A percentile compares a stretch with the other conserved stretches of the same genome.
phyloP scores from a whole-genome alignment of 1,140 invertebrate genomes.

The Anadara kagoshimensis region DNA sequence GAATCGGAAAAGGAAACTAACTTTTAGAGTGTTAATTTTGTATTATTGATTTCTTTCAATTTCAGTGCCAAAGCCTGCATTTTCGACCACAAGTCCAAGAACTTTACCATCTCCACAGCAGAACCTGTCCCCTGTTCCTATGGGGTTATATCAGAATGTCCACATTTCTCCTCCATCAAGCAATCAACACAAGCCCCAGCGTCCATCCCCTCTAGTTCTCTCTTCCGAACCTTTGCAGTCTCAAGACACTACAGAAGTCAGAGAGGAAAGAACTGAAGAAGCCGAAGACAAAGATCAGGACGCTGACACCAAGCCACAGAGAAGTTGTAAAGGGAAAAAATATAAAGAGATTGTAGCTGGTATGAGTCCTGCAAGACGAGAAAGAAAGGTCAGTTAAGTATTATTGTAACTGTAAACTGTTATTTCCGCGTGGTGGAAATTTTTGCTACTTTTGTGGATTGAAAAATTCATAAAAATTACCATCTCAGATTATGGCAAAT shows the following conservation, averaged over 20 bases:
- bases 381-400: slow-evolving; percentile 53
- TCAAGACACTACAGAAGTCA: background rate
- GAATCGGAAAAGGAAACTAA: too few species aligned
- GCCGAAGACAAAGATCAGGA: slow-evolving; percentile 22
- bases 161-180: slow-evolving; percentile 20
- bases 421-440: too few species aligned
- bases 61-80: slow-evolving; percentile 1
- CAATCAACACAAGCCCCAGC: slow-evolving; percentile 37
- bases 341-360: slow-evolving; percentile 54
- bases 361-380: slow-evolving; percentile 45
- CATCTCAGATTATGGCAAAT: too few species aligned
- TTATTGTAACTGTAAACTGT: too few species aligned
- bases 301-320: slow-evolving; percentile 51
- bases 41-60: background rate
- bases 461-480: too few species aligned
- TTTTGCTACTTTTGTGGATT: too few species aligned
- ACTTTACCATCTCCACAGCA: slow-evolving; percentile 33
- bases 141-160: slow-evolving; percentile 4
- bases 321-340: slow-evolving; percentile 56
- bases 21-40: too few species aligned
- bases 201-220: slow-evolving; percentile 47
- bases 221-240: slow-evolving; percentile 25
- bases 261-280: slow-evolving; percentile 19
- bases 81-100: slow-evolving; percentile 15
- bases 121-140: slow-evolving; percentile 15